Evolutionary conservation across 2,797 vertebrate species (phyloP).

Genomic region (Sebastes hubbsi): DNA sequence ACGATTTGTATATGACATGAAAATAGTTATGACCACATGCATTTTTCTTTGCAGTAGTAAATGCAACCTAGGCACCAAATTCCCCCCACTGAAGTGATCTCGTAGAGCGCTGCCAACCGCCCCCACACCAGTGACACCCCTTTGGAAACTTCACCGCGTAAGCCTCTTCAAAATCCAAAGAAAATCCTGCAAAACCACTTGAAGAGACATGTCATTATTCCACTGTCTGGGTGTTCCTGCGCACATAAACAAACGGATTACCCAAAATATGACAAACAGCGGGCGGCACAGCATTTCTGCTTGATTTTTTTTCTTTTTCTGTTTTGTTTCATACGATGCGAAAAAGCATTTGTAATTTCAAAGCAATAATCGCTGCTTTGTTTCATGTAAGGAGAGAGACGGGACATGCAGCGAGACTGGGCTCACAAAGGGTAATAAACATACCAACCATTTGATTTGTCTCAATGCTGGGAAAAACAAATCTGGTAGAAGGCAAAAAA

Average conservation of each 20-base stretch:
- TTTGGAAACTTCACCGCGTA: slow-evolving; percentile 42
- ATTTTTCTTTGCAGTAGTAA: background rate
- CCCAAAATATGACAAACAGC: slow-evolving; percentile 59
- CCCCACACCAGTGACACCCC: background rate
- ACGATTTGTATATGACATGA: background rate
- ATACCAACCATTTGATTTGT: slow-evolving; percentile 40
- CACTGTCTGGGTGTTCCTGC: slow-evolving; percentile 61
- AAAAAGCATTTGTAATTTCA: slow-evolving; percentile 41
- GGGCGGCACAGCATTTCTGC: slow-evolving; percentile 17
- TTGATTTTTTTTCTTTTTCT: background rate
- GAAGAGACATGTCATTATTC: slow-evolving; percentile 61
- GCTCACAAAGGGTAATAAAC: slow-evolving; percentile 55
- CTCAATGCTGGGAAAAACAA: slow-evolving; percentile 49
- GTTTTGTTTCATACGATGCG: background rate
- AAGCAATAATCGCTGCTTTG: slow-evolving; percentile 46
- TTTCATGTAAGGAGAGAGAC: slow-evolving; percentile 21
- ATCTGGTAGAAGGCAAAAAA: slow-evolving; percentile 18
- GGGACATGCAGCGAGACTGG: slow-evolving; percentile 11
- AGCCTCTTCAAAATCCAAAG: slow-evolving; percentile 53
- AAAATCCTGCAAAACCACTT: slow-evolving; percentile 58
- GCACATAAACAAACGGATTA: slow-evolving; percentile 68
- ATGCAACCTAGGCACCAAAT: background rate
- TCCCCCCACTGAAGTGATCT: background rate
- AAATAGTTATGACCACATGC: background rate
- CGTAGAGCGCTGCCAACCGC: background rate